Evolutionary conservation across 1,140 invertebrate genomes (phyloP), one percentile per base, ranked within the genome.

Genomic region (Lineus longissimus): DNA sequence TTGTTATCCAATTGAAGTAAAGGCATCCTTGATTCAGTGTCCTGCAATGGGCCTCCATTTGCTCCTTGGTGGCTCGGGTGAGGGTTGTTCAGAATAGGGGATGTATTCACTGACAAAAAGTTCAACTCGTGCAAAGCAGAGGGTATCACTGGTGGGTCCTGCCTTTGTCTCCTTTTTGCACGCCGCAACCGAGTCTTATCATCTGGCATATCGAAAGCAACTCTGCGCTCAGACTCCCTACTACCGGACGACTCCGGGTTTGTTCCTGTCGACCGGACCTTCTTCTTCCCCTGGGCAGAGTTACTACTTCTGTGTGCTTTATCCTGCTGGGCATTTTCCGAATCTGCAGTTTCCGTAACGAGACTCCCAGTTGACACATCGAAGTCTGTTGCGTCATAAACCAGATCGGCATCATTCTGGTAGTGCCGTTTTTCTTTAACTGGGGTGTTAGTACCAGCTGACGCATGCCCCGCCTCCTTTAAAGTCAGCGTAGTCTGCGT

Each of bases 1-100:
- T 30, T 57, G 61, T 58, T 57, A 25, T 73, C 66, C 1, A 75
- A 55, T 19, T 67, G 64, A n/a, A 75, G 43, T 27, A 75, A 61
- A 19, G 73, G 73, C 33, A 75, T 66, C 30, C 64, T 51, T 13
- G 22, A 57, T n/a, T n/a, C n/a, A n/a, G n/a, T n/a, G n/a, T n/a
- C n/a, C n/a, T n/a, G n/a, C n/a, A n/a, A n/a, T n/a, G n/a, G n/a
- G n/a, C n/a, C n/a, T n/a, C n/a, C n/a, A 66, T 43, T 4, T 59
- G 25, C 2, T 40, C 40, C 19, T 56, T 57, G 62, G 64, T 55
- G 58, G 55, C 29, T 64, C 31, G 23, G 64, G 29, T n/a, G n/a
- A n/a, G n/a, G n/a, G n/a, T 22, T 41, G 2, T 9, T 41, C 29
- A 30, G 43, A 36, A 36, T 15, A 15, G 33, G 33, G 6, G 6